Conservation (phyloP, 2,113 vertebrate species). For the Rhineura floridana region DNA sequence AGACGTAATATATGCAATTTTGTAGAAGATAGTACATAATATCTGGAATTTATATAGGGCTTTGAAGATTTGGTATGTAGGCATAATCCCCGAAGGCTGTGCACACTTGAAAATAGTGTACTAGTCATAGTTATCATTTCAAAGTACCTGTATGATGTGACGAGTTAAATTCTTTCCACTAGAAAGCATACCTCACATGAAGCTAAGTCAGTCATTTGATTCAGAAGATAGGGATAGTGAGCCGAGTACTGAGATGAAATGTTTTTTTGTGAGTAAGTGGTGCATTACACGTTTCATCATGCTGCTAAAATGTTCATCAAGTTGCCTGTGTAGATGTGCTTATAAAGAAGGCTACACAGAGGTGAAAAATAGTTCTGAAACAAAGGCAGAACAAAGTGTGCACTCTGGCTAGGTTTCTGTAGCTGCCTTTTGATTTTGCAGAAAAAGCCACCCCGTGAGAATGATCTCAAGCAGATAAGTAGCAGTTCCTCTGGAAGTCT, state of each 20-base stretch:
- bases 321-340: constrained; percentile 20
- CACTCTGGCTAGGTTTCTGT: constrained; percentile 84
- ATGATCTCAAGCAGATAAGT: constrained; percentile 92
- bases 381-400: constrained; percentile 62
- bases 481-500: constrained; percentile 92
- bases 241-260: background rate
- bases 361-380: constrained; percentile 43
- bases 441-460: constrained; percentile 96
- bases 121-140: background rate
- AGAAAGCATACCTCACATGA: accelerated
- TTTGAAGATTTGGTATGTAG: background rate
- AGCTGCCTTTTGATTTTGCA: constrained; percentile 96
- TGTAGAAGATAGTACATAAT: background rate
- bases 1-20: background rate
- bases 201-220: background rate
- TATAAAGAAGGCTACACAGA: constrained; percentile 27
- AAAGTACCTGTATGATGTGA: background rate
- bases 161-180: background rate
- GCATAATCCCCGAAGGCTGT: background rate
- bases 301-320: background rate
- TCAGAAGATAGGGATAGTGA: background rate
- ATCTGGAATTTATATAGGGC: background rate
- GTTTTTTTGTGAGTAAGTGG: constrained; percentile 3
- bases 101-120: background rate
- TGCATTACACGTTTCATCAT: background rate